Evolutionary conservation across 2,888 invertebrate genomes (phyloP).

Genomic region (Athalia circularis): DNA sequence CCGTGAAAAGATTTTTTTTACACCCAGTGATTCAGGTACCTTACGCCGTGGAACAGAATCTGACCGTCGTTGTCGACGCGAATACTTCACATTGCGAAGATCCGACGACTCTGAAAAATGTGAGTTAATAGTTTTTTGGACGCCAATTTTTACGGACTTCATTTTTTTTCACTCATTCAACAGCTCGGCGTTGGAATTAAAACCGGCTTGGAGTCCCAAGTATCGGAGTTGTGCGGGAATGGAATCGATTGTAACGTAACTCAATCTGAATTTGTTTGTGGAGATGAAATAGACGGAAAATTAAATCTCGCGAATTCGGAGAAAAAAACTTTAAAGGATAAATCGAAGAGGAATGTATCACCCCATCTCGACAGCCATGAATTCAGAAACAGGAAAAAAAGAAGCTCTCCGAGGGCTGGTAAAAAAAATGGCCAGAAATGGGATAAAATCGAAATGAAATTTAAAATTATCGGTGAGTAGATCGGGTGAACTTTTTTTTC

Average conservation of each 20-base stretch:
- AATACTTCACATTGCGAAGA: conserved; percentile 73
- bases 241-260: conserved; percentile 64
- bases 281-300: conserved; percentile 57
- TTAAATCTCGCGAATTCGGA: conserved; percentile 59
- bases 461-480: conserved; percentile 63
- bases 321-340: neutral
- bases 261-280: conserved; percentile 58
- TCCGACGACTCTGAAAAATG: conserved; percentile 69
- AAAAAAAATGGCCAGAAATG: conserved; percentile 51
- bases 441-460: conserved; percentile 65
- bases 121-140: conserved; percentile 54
- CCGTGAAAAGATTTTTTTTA: neutral
- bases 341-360: neutral
- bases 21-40: conserved; percentile 74
- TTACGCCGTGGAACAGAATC: conserved; percentile 74
- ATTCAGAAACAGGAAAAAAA: conserved; percentile 60
- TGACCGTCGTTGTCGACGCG: conserved; percentile 73
- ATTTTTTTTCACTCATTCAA: conserved; percentile 22
- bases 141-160: neutral
- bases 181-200: conserved; percentile 67
- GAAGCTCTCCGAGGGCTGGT: conserved; percentile 52
- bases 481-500: conserved; percentile 7
- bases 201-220: conserved; percentile 59
- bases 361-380: neutral
- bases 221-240: conserved; percentile 63